These are phyloP conservation scores for Thamnophis elegans DNA, from an alignment of 2,797 vertebrate genomes.

Conservation along the genomic window DNA sequence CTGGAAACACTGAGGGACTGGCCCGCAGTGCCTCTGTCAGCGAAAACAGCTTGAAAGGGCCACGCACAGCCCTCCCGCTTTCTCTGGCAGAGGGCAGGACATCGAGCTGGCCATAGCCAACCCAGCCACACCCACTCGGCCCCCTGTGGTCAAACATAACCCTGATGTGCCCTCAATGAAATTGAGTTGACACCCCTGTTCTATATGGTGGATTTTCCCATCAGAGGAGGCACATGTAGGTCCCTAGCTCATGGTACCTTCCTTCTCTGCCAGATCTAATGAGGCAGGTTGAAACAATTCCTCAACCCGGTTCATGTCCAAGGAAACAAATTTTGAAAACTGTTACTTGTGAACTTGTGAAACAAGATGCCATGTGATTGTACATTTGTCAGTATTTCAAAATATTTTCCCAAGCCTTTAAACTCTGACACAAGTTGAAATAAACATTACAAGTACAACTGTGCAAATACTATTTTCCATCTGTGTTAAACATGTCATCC, in stretches of 20 bases:
- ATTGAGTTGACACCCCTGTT: not conserved
- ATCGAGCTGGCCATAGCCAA: no score
- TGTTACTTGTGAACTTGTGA: constrained; percentile 9
- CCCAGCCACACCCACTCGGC: no score
- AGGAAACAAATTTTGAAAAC: not conserved
- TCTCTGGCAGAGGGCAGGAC: no score
- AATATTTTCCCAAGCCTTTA: not conserved
- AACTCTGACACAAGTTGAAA: constrained; percentile 27
- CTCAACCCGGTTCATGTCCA: not conserved
- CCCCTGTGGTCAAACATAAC: no score
- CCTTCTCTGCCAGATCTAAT: not conserved
- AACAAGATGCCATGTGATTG: not conserved
- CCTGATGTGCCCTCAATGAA: no score
- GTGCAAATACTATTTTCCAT: constrained; percentile 27
- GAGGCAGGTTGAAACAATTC: not conserved
- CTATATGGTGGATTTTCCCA: not conserved
- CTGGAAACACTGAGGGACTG: no score
- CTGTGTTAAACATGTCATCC: constrained; percentile 24
- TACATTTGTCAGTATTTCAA: not conserved
- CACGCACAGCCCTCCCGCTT: fast-evolving
- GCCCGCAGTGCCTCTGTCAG: no score
- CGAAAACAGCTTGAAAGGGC: no score
- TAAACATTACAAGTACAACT: not conserved
- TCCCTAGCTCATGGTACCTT: not conserved
- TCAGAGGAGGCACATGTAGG: not conserved